These are phyloP conservation scores for Eristalis intricaria DNA, from an alignment of 2,888 invertebrate species.

Conservation along the genomic window DNA sequence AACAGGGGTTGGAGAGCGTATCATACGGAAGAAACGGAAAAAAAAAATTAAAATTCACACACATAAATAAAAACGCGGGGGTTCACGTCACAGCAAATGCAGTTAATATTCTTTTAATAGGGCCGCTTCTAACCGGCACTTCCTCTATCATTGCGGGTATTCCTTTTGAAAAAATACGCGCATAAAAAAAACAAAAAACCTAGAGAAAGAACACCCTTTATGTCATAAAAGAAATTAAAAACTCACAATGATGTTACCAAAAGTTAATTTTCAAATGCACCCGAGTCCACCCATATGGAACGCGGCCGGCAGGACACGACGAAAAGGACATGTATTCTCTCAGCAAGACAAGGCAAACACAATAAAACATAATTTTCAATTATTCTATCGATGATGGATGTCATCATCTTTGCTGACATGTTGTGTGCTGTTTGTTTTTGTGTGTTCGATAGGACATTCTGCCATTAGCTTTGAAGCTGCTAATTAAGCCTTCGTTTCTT, in stretches of 20 bases:
- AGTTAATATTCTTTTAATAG: constrained; percentile 70
- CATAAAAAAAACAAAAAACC: background rate
- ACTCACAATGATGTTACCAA: constrained; percentile 64
- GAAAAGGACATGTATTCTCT: constrained; percentile 34
- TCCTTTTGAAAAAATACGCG: constrained; percentile 6
- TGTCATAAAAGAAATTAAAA: constrained; percentile 48
- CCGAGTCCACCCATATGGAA: constrained; percentile 54
- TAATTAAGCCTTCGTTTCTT: background rate
- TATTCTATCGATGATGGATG: constrained; percentile 53
- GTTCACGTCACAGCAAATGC: constrained; percentile 56
- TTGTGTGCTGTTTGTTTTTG: constrained; percentile 4
- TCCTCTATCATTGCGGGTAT: constrained; percentile 20
- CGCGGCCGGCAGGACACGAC: background rate
- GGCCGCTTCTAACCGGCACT: constrained; percentile 46
- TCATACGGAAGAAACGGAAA: constrained; percentile 2
- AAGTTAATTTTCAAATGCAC: constrained; percentile 70
- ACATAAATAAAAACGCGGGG: constrained; percentile 63
- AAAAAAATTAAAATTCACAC: constrained; percentile 47
- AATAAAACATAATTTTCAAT: constrained; percentile 70
- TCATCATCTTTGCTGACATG: constrained; percentile 5
- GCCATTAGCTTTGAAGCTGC: background rate
- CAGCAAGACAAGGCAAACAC: constrained; percentile 56
- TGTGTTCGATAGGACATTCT: background rate
- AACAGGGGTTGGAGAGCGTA: constrained; percentile 57
- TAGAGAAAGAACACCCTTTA: constrained; percentile 3